Percentiles rank a stretch among this genome's conserved stretches.
Conservation (phyloP, 2,113 vertebrate genomes). For the Rhinogobius similis region DNA sequence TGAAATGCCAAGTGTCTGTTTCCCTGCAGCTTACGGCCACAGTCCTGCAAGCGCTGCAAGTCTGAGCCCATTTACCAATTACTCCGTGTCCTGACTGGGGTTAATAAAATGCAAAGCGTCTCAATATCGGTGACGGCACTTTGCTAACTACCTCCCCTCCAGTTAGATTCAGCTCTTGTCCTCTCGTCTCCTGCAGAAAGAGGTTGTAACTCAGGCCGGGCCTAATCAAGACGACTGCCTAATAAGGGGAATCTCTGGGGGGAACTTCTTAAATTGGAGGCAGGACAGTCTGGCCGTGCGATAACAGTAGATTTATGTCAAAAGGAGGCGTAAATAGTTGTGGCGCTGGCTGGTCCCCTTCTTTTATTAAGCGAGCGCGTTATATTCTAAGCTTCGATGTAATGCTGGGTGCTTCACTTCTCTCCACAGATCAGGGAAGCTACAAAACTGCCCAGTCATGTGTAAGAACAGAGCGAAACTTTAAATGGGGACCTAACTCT, state of each 20-base stretch:
- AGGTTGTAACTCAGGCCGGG: constrained; percentile 53
- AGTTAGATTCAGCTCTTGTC: constrained; percentile 56
- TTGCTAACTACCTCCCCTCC: constrained; percentile 65
- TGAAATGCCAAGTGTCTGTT: constrained; percentile 67
- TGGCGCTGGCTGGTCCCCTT: constrained; percentile 60
- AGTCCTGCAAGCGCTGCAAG: constrained; percentile 69
- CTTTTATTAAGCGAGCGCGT: constrained; percentile 77
- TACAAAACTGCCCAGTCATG: constrained; percentile 50
- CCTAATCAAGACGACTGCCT: constrained; percentile 75
- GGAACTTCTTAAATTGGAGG: constrained; percentile 64
- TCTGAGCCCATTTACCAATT: constrained; percentile 68
- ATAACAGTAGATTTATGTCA: constrained; percentile 79
- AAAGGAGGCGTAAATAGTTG: constrained; percentile 71
- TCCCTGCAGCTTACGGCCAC: constrained; percentile 50
- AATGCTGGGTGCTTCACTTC: constrained; percentile 45
- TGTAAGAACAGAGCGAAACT: constrained; percentile 6
- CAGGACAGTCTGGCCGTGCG: constrained; percentile 68
- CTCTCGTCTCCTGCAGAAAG: constrained; percentile 39
- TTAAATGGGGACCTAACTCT: not conserved
- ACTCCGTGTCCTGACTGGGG: constrained; percentile 55
- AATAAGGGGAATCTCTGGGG: constrained; percentile 76
- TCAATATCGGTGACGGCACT: constrained; percentile 68
- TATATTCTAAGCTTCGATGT: constrained; percentile 43
- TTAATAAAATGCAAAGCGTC: constrained; percentile 76
- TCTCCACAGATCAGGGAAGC: constrained; percentile 44